Base-by-base conservation (phyloP, 2,888 invertebrate genomes). In the Cryptophagus acutangulus region DNA sequence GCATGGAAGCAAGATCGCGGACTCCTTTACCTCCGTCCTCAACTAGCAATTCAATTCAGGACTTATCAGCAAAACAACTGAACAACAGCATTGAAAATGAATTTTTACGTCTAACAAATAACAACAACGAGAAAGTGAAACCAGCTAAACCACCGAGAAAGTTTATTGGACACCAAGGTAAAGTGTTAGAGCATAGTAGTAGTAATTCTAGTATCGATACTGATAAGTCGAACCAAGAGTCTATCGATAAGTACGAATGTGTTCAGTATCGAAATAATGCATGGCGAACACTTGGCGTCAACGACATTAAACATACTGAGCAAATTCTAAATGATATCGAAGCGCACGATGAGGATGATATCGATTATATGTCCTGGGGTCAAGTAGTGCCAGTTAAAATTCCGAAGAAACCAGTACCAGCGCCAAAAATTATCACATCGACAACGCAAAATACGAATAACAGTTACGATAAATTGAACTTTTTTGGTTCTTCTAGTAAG, bases 1-100 rank as follows among this genome's bases (percentile, higher is more conserved):
- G 80, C 41, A 82, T 88, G 78, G 87, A 87, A 61, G 83, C 88
- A 15, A 79, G 88, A 14, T 88, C 88, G 2, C 75, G 89, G 51
- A 87, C 86, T 55, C 89, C 89, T 0, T 65, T 90, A 49, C 85
- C 87, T 2, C 77, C 79, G 1, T 68, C 67, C 2, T 70, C 70
- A 41, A 38, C 20, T 15, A 30, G 17, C 36, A 25, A 18, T 37
- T 2, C 67, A 70, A 42, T 52, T 74, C 2, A 3, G 9, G 17
- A 8, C 10, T 17, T 10, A 5, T 5, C 8, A 14, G n/a, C n/a
- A 10, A 3, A 14, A 15, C 13, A 31, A 31, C 16, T 16, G 18
- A 34, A 33, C 9, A 34, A 6, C n/a, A 5, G 3, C 8, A 5
- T 16, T n/a, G 31, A 3, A 3, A 15, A 14, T 8, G 6, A 20